A percentile compares a stretch with the other conserved stretches of the same genome.
Conservation (phyloP, 35 echinoderm and acorn worm species). For the Stichopus chloronotus region DNA sequence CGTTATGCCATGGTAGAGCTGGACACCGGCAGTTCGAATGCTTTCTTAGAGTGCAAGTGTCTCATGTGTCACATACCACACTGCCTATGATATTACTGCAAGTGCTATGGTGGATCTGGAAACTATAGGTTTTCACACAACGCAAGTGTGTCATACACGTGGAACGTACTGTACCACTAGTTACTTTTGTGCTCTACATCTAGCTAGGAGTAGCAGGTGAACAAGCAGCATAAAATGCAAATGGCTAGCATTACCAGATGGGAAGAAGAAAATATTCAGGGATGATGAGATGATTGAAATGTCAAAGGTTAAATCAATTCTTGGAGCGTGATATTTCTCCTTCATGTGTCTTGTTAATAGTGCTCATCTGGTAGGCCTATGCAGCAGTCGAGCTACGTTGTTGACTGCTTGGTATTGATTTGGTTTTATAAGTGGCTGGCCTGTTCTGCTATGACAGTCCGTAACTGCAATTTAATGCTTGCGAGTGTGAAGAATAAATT, state of each 20-base stretch:
- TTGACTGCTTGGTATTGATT: constrained; percentile 44
- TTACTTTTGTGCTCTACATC: no score
- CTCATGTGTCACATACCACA: no score
- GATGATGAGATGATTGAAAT: constrained; percentile 49
- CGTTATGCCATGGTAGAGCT: no score
- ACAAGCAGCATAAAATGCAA: not conserved
- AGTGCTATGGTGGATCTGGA: no score
- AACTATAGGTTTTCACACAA: no score
- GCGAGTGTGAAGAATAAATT: constrained; percentile 20
- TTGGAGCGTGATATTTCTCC: constrained; percentile 6
- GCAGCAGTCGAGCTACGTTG: constrained; percentile 6
- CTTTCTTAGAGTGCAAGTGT: no score
- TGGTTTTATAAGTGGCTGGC: constrained; percentile 22
- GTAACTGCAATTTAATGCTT: constrained; percentile 23
- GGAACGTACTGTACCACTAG: no score
- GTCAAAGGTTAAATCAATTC: constrained; percentile 54
- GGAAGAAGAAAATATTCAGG: constrained; percentile 1
- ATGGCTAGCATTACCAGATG: not conserved
- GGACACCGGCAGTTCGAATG: no score
- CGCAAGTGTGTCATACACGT: no score
- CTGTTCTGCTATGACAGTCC: not conserved
- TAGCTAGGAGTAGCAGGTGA: not conserved
- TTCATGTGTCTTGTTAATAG: constrained; percentile 23
- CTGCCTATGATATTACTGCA: no score
- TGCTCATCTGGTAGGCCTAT: constrained; percentile 14